Base-by-base conservation (phyloP, 2,797 vertebrate genomes). In the Sciaenops ocellatus region DNA sequence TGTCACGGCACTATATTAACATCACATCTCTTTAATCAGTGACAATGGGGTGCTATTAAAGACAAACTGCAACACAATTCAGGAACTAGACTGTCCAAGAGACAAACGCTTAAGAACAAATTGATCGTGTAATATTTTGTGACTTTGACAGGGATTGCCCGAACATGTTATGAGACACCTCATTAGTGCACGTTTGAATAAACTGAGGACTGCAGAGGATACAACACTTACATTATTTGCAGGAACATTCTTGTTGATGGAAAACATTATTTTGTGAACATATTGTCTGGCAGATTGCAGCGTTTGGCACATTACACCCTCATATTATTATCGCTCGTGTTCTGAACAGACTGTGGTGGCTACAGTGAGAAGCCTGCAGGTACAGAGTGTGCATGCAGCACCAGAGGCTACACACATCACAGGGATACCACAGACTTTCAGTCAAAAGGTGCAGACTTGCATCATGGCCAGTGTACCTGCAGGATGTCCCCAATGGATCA, bases 401-500 rank as follows among this genome's bases (percentile, higher is more conserved):
- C 30, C 5, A 1, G 46, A 67, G 62, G 65, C 54, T 34, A 1
- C 28, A 56, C 13, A 50, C 51, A 42, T 64, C 67, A 30, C 42
- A 78, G 44, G 3, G 17, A 18, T 9, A 3, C 47, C 15, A 47
- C 48, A 54, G 26, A 55, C 50, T 62, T 55, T 55, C 24, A 20
- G 38, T 13, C 65, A 16, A 17, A 38, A 69, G 16, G 6, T 76
- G 57, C 42, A 69, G 41, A 3, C 57, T 63, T 63, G 28, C 66
- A 57, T 70, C 67, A 50, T 48, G 59, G 24, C 38, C 47, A 18
- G 1, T 34, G 55, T 1, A 46, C 47, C 73, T 62, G 48, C 65
- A 47, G 30, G 42, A n/a, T 17, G 0, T 56, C 42, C 44, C 74
- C 11, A n/a, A 0, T 13, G 60, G 60, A 77, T 50, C 60, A 2